These are phyloP conservation scores for Pseudochirops corinnae DNA, from an alignment of 2,797 vertebrate genomes.

Conservation along the genomic window DNA sequence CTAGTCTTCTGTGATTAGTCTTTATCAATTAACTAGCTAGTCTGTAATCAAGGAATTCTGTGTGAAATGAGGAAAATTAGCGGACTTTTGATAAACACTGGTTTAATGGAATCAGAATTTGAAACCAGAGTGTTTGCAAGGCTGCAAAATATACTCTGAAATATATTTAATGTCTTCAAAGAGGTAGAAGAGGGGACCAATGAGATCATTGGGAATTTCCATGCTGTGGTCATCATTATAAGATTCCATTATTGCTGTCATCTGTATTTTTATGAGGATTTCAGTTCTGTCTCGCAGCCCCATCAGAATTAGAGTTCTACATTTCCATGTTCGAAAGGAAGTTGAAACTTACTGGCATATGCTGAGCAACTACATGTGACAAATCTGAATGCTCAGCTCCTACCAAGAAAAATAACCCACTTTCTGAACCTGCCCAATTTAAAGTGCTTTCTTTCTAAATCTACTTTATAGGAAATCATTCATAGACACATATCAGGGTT, in stretches of 20 bases:
- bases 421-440: constrained; percentile 21
- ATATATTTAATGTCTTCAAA: not conserved
- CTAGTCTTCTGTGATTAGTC: not conserved
- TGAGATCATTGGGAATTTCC: not conserved
- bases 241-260: not conserved
- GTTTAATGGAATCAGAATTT: not conserved
- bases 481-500: constrained; percentile 8
- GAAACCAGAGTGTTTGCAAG: not conserved
- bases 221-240: not conserved
- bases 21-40: not conserved
- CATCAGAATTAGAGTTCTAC: constrained; percentile 15
- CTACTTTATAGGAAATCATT: constrained; percentile 8
- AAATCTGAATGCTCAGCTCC: constrained; percentile 17
- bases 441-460: constrained; percentile 43
- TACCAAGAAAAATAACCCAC: not conserved
- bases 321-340: not conserved
- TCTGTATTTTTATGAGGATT: not conserved
- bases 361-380: not conserved
- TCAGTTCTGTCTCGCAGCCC: not conserved
- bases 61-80: not conserved
- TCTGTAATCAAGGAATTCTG: not conserved
- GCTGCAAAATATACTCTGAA: not conserved
- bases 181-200: not conserved
- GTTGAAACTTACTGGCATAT: constrained; percentile 2
- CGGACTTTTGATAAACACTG: not conserved